A percentile compares a stretch with the other conserved stretches of the same genome.
Evolutionary conservation across 2,113 vertebrate species (phyloP).

Genomic region (Motacilla tschutschensis): DNA sequence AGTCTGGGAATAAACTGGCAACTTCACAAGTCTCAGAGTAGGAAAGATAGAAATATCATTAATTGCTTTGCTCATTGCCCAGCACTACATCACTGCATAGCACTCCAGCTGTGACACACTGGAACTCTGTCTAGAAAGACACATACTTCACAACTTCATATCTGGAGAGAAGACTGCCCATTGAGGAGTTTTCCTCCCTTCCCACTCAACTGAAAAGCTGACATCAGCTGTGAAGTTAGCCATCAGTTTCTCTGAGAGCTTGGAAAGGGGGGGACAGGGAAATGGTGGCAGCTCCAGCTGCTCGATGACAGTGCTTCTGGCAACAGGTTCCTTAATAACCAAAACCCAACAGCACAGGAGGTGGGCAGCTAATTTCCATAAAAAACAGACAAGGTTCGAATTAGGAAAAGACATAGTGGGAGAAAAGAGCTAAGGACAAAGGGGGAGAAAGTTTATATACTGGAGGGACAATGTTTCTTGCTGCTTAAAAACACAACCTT

Average conservation of each 20-base stretch:
- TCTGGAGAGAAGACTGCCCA: neutral
- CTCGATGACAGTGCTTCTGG: neutral
- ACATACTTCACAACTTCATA: neutral
- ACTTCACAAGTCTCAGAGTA: neutral
- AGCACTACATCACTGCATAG: rapidly evolving
- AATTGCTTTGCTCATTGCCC: neutral
- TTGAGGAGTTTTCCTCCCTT: neutral
- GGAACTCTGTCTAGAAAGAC: neutral
- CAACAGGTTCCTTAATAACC: neutral
- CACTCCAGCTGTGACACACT: neutral
- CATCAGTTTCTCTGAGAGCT: neutral
- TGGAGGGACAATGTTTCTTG: neutral
- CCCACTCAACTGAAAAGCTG: neutral
- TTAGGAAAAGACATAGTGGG: neutral
- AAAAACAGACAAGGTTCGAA: neutral
- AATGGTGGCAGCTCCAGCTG: neutral
- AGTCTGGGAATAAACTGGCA: neutral
- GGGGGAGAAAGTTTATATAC: neutral
- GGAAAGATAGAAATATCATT: neutral
- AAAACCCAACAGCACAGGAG: neutral
- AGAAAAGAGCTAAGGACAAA: neutral
- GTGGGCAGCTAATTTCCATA: neutral
- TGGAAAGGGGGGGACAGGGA: neutral
- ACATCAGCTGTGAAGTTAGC: neutral
- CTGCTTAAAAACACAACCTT: neutral